Percentiles rank a stretch among this genome's conserved stretches.
Conservation (phyloP, 2,113 vertebrate genomes). For the Pteropus alecto region DNA sequence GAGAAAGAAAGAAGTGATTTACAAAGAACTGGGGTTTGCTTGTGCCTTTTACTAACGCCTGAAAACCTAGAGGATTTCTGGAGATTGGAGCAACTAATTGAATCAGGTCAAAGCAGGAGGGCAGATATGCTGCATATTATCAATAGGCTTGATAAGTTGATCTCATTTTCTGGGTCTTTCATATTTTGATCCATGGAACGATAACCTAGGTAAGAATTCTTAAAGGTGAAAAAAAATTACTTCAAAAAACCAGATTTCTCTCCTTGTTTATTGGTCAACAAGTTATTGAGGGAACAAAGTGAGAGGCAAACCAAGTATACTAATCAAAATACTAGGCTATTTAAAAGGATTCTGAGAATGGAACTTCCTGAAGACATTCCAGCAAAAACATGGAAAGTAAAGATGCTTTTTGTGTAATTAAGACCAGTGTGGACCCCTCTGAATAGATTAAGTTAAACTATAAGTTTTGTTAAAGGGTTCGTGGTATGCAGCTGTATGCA, state of each 20-base stretch:
- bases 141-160: neutral
- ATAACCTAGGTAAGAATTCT: neutral
- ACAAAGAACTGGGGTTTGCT: neutral
- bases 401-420: neutral
- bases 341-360: neutral
- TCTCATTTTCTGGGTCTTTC: neutral
- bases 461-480: neutral
- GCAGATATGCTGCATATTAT: accelerated
- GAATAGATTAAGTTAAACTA: neutral
- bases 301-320: neutral
- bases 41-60: neutral
- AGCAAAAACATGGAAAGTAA: neutral
- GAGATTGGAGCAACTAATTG: no score
- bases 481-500: neutral
- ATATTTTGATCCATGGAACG: neutral
- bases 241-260: neutral
- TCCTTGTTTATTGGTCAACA: neutral
- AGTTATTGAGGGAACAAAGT: neutral
- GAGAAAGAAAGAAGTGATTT: neutral
- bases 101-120: neutral
- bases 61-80: neutral
- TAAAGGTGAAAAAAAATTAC: neutral
- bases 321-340: neutral
- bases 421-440: neutral
- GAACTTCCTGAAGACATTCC: neutral